Base-by-base conservation (phyloP, 2,113 vertebrate genomes). In the Podarcis cretensis region DNA sequence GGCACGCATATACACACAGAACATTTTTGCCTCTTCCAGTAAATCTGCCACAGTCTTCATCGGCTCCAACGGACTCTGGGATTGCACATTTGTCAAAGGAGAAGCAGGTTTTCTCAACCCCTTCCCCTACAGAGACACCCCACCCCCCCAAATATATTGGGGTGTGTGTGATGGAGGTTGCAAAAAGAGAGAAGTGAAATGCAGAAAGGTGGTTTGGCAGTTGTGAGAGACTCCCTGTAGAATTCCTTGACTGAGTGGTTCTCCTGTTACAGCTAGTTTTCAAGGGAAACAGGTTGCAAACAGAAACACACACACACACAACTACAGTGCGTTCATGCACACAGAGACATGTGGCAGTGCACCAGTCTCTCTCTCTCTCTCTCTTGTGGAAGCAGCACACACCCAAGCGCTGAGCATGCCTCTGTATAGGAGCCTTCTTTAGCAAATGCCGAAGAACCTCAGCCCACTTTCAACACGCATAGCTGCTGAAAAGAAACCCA, bases 241-340 rank as follows among this genome's bases (percentile, higher is more conserved):
- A 27, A 40, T 18, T 6, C 20, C 48, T 66, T 40, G 21, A 30
- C 1, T 25, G 79, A 10, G 3, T 20, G 18, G 5, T 54, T 68
- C 84, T 43, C 63, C 25, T 65, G 0, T 43, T 23, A 2, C 30
- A 13, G 3, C 1, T 5, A 20, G 3, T 1, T 80, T 32, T 35
- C 10, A 18, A 32, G 43, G n/a, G 80, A 92, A 95, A 90, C 87
- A 95, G 87, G 88, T 95, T 89, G 57, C 40, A 21, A 63, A 59
- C 84, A 32, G 71, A 57, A n/a, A 12, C 27, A 43, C 2, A 12
- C 65, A 12, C 65, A 43, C 5, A 6, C 57, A 30, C 84, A 48
- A 4, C 10, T 71, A n/a, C n/a, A 40, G 16, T n/a, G 7, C 30
- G 69, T 71, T 30, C 25, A 71, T 74, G 5, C 16, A 37, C 59